A percentile compares a stretch with the other conserved stretches of the same genome.
Conservation (phyloP, 2,113 vertebrate species). For the Grammomys dolichurus region DNA sequence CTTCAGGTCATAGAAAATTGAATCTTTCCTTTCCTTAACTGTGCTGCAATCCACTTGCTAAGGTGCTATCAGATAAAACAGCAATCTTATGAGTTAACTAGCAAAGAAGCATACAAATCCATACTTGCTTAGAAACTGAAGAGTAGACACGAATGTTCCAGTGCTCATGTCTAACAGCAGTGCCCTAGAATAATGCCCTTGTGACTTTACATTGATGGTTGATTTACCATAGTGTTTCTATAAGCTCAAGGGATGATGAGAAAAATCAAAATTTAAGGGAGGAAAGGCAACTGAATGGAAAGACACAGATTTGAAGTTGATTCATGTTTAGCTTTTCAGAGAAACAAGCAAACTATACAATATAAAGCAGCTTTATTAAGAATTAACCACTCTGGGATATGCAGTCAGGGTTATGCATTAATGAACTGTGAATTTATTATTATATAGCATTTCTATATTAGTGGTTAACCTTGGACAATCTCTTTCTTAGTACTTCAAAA, state of each 20-base stretch:
- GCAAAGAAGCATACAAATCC: background rate
- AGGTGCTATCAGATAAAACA: background rate
- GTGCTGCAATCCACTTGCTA: background rate
- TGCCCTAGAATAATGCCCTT: background rate
- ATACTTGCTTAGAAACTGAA: background rate
- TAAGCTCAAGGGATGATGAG: background rate
- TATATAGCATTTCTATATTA: background rate
- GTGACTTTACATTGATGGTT: background rate
- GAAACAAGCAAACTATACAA: background rate
- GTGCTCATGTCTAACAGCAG: background rate
- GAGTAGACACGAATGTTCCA: background rate
- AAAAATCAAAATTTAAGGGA: background rate
- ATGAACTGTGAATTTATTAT: background rate
- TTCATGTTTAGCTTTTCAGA: background rate
- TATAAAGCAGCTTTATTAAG: background rate
- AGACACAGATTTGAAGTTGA: background rate
- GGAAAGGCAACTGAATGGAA: background rate
- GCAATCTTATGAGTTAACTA: background rate
- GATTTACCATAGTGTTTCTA: background rate
- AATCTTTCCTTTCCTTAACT: background rate
- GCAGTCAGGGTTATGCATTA: background rate
- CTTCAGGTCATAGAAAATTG: slow-evolving; percentile 1
- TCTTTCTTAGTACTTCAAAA: background rate
- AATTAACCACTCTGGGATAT: background rate
- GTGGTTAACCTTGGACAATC: background rate